Base-by-base conservation (phyloP, 2,113 vertebrate species). In the Antennarius striatus region DNA sequence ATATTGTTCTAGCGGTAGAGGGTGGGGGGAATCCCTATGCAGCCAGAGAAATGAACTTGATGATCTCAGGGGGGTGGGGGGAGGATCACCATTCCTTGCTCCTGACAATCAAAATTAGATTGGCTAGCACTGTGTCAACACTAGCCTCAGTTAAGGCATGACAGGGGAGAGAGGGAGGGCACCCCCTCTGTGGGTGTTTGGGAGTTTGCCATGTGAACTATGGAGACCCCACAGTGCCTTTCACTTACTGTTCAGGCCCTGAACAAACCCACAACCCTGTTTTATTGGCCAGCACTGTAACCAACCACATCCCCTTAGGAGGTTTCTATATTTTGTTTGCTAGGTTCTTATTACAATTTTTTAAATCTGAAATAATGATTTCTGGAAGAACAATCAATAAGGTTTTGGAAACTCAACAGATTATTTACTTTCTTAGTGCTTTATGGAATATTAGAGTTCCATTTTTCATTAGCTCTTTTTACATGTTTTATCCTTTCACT, bases 31-130 rank as follows among this genome's bases (percentile, higher is more conserved):
- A 86, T 84, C 86, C 86, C 84, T 86, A 84, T 89, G 83, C 85
- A 89, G 87, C 83, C 88, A 89, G 87, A 89, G 86, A 93, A 92
- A 92, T 91, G 91, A 93, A 93, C 91, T 91, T 91, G 90, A 91
- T 93, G 91, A 92, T 93, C 92, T 92, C 89, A 79, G 75, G 80
- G 84, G 91, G 82, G 82, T 29, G 72, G 87, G 80, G 83, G 89
- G 83, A 82, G 82, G 86, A 87, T 89, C 79, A 64, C 88, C 86
- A 86, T 89, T 89, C 80, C 86, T 90, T 87, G 87, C 90, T 86
- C 83, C 90, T 89, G 89, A 90, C 90, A 89, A 91, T 92, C 87
- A 90, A 90, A 92, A 91, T 92, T 89, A 91, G 91, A 92, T 92
- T 92, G 91, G 91, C 91, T 86, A 88, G 88, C 89, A 87, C 90